Evolutionary conservation across 2,797 vertebrate species (phyloP).

Genomic region (Rhinichthys osculus): DNA sequence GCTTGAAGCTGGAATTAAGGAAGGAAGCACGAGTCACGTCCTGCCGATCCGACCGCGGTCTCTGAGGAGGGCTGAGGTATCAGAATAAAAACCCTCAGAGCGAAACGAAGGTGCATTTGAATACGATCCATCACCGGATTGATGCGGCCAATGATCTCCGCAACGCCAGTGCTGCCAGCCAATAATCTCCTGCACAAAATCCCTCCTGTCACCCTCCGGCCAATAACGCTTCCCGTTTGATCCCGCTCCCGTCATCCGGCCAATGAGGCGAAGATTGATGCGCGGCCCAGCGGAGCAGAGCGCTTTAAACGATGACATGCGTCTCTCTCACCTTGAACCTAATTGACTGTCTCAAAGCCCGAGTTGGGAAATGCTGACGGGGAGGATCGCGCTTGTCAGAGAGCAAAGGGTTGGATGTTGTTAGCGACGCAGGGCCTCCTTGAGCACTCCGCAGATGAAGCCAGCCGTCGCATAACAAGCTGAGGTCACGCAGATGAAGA

Average conservation of each 20-base stretch:
- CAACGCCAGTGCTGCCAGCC: conserved; percentile 35
- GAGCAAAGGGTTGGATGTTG: conserved; percentile 22
- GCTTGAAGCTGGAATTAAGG: conserved; percentile 72
- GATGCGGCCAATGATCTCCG: conserved; percentile 63
- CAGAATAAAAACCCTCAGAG: conserved; percentile 42
- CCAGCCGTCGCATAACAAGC: conserved; percentile 28
- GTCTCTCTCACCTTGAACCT: conserved; percentile 80
- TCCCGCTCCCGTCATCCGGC: conserved; percentile 31
- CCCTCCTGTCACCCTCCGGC: conserved; percentile 69
- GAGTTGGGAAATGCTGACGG: conserved; percentile 76
- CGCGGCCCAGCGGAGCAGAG: conserved; percentile 69
- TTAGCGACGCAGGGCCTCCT: conserved; percentile 29
- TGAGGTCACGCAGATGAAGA: conserved; percentile 42
- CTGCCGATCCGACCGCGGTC: conserved; percentile 48
- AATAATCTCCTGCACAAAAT: conserved; percentile 70
- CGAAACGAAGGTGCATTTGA: conserved; percentile 58
- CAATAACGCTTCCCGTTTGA: conserved; percentile 41
- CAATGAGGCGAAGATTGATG: conserved; percentile 71
- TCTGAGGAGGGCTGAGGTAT: conserved; percentile 58
- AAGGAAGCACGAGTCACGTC: conserved; percentile 50
- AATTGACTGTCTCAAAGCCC: conserved; percentile 78
- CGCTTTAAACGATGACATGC: conserved; percentile 74
- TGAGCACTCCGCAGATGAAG: conserved; percentile 26
- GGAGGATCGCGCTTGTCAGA: conserved; percentile 41
- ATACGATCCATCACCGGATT: conserved; percentile 58